Conservation (phyloP, 2,888 invertebrate species). For the Eupeodes latifasciatus region DNA sequence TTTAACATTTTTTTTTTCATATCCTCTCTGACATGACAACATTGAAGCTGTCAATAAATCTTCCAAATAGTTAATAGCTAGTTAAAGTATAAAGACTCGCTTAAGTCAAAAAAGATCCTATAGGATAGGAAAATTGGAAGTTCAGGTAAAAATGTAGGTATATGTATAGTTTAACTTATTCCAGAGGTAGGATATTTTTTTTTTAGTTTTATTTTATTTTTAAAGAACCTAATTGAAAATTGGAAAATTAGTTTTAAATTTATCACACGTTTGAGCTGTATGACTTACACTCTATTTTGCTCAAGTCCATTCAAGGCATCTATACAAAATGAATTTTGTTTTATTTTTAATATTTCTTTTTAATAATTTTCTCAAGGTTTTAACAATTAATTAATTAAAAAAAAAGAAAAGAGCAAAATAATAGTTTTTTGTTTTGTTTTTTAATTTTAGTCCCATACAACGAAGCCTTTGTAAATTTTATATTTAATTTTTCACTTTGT, state of each 20-base stretch:
- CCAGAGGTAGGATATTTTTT: constrained; percentile 36
- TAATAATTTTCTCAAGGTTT: not conserved
- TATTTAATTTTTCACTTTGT: not conserved
- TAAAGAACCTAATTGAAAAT: constrained; percentile 25
- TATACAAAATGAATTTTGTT: not conserved
- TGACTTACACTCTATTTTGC: constrained; percentile 24
- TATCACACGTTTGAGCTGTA: constrained; percentile 42
- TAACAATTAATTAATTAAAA: not conserved
- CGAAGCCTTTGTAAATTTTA: constrained; percentile 11
- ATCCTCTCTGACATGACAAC: not conserved
- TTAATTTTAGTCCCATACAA: constrained; percentile 27
- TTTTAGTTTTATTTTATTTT: not conserved
- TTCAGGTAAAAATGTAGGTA: constrained; percentile 57
- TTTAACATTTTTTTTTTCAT: constrained; percentile 9
- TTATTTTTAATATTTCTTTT: not conserved
- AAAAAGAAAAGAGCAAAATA: not conserved
- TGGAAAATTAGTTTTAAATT: constrained; percentile 1
- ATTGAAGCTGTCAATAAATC: not conserved
- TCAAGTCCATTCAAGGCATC: constrained; percentile 37
- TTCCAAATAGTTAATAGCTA: constrained; percentile 6
- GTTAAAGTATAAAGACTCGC: constrained; percentile 48
- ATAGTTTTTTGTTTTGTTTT: not conserved
- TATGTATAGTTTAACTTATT: constrained; percentile 50
- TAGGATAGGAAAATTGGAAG: constrained; percentile 69
- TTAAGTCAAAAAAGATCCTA: constrained; percentile 46